Conservation (phyloP, 2,888 invertebrate species). For the Nomada hirtipes region DNA sequence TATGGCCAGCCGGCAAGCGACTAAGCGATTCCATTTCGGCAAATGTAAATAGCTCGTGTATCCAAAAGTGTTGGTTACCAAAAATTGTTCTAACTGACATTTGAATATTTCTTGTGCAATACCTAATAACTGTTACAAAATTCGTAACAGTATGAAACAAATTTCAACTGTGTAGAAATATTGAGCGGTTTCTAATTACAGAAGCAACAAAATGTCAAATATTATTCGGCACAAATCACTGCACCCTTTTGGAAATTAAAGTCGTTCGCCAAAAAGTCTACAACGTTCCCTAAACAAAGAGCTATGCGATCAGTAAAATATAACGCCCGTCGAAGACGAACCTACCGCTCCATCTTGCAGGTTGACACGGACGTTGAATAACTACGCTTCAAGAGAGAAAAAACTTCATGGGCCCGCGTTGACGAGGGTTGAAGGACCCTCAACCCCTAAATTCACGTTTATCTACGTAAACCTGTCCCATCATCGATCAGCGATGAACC, state of each 20-base stretch:
- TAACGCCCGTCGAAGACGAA: background rate
- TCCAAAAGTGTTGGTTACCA: background rate
- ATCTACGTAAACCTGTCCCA: conserved; percentile 4
- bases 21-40: background rate
- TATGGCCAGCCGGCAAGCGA: background rate
- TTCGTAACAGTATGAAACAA: no score
- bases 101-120: no score
- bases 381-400: background rate
- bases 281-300: no score
- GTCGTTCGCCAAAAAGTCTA: no score
- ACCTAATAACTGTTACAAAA: no score
- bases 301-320: background rate
- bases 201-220: no score
- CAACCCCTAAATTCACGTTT: conserved; percentile 8
- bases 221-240: no score
- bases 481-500: conserved; percentile 23
- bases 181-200: no score
- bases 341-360: background rate
- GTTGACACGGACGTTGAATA: conserved; percentile 7
- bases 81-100: background rate
- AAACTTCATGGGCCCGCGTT: background rate
- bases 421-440: conserved; percentile 33
- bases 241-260: no score
- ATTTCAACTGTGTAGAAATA: no score
- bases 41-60: background rate